Evolutionary conservation across 1,140 invertebrate genomes (phyloP).

Genomic region (Ganaspis sp.): DNA sequence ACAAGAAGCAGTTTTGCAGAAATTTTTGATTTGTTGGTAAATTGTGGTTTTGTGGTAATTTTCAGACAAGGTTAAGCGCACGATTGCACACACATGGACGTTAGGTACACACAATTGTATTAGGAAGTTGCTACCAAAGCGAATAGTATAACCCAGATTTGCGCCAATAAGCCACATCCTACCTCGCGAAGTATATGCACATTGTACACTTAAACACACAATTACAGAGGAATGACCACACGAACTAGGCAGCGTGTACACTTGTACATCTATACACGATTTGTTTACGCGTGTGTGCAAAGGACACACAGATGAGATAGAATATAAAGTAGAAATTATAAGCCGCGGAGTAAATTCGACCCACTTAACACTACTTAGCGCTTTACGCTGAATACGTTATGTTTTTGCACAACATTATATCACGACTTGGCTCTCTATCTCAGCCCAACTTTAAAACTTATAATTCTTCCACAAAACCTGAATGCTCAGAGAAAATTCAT

Average conservation of each 20-base stretch:
- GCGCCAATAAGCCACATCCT: constrained; percentile 73
- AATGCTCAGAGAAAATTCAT: not conserved
- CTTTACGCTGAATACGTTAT: constrained; percentile 75
- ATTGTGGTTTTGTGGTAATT: not conserved
- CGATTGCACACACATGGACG: not conserved
- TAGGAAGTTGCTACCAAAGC: constrained; percentile 48
- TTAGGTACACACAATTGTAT: constrained; percentile 11
- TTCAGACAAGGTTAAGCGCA: constrained; percentile 5
- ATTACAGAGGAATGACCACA: constrained; percentile 31
- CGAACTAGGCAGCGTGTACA: constrained; percentile 44
- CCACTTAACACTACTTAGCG: constrained; percentile 75
- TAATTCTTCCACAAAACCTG: not conserved
- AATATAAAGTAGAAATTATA: constrained; percentile 77
- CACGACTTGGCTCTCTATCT: constrained; percentile 44
- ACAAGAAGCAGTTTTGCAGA: no score
- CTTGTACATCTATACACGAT: not conserved
- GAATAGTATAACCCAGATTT: constrained; percentile 74
- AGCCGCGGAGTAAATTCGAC: constrained; percentile 74
- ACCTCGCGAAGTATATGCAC: constrained; percentile 55
- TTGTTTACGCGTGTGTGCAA: constrained; percentile 7
- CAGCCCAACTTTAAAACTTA: not conserved
- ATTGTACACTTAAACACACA: constrained; percentile 39
- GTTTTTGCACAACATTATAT: constrained; percentile 74
- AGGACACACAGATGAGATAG: constrained; percentile 52
- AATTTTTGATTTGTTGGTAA: no score